A percentile compares a stretch with the other conserved stretches of the same genome.
Evolutionary conservation across 2,888 invertebrate species (phyloP).

Genomic region (Agrochola macilenta): DNA sequence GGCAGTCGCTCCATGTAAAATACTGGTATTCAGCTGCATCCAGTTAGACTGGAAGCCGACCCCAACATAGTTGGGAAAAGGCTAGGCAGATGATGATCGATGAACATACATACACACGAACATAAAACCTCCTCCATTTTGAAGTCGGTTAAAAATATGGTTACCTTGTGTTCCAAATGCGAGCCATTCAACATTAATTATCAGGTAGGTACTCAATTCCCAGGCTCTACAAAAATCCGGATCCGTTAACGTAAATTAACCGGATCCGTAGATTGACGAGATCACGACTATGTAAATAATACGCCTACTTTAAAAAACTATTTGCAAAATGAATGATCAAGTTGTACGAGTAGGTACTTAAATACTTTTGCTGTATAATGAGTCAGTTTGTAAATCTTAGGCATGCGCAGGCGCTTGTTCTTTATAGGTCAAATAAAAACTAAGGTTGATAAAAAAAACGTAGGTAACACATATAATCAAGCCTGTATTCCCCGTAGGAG

Average conservation of each 20-base stretch:
- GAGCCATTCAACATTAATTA: not conserved
- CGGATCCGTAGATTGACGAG: conserved; percentile 23
- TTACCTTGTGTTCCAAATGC: too few relatives aligned
- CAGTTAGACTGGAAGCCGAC: too few relatives aligned
- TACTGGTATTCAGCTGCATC: too few relatives aligned
- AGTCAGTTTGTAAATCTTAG: not conserved
- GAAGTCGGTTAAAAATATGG: too few relatives aligned
- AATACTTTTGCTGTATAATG: conserved; percentile 2
- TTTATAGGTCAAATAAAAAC: not conserved
- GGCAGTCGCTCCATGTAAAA: too few relatives aligned
- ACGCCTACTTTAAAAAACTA: conserved; percentile 28
- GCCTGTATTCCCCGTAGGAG: too few relatives aligned
- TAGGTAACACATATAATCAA: too few relatives aligned
- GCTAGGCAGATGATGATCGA: too few relatives aligned
- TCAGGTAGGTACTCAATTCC: not conserved
- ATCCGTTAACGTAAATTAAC: conserved; percentile 24
- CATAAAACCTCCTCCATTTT: too few relatives aligned
- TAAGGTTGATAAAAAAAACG: too few relatives aligned
- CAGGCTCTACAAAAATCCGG: conserved; percentile 8
- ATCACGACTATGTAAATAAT: conserved; percentile 49
- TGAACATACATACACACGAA: too few relatives aligned
- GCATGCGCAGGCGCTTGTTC: not conserved
- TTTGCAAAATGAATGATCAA: not conserved
- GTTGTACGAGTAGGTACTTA: not conserved
- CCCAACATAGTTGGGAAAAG: too few relatives aligned